A percentile compares a stretch with the other conserved stretches of the same genome.
These are phyloP conservation scores for Mormyrops attenuatus DNA, from an alignment of 2,797 vertebrate species.

Conservation along the genomic window DNA sequence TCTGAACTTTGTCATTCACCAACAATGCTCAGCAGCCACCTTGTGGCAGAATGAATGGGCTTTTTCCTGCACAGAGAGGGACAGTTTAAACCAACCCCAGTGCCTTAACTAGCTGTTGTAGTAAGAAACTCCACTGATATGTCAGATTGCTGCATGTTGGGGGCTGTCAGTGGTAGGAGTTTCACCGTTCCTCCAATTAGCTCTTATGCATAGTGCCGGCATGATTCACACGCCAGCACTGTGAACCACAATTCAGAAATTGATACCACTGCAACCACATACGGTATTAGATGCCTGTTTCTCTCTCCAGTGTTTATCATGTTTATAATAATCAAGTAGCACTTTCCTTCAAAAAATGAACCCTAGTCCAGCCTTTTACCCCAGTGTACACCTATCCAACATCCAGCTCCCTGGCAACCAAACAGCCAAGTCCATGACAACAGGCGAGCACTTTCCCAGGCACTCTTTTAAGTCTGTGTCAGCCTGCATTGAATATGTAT, in stretches of 20 bases:
- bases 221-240: not conserved
- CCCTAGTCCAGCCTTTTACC: not conserved
- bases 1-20: not conserved
- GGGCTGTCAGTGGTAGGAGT: not conserved
- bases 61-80: not conserved
- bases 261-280: not conserved
- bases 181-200: not conserved
- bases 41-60: not conserved
- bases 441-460: not conserved
- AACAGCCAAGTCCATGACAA: not conserved
- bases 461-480: not conserved
- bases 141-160: not conserved
- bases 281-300: not conserved
- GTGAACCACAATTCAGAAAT: not conserved
- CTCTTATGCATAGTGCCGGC: not conserved
- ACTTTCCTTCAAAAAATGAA: not conserved
- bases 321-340: not conserved
- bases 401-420: constrained; percentile 14
- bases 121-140: not conserved
- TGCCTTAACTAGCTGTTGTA: not conserved
- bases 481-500: constrained; percentile 13
- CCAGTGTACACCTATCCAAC: not conserved
- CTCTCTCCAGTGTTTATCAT: not conserved
- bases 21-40: not conserved
- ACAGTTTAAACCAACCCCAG: not conserved